These are phyloP conservation scores for Cataglyphis altisquamis DNA, from an alignment of 2,888 invertebrate species.

Conservation along the genomic window DNA sequence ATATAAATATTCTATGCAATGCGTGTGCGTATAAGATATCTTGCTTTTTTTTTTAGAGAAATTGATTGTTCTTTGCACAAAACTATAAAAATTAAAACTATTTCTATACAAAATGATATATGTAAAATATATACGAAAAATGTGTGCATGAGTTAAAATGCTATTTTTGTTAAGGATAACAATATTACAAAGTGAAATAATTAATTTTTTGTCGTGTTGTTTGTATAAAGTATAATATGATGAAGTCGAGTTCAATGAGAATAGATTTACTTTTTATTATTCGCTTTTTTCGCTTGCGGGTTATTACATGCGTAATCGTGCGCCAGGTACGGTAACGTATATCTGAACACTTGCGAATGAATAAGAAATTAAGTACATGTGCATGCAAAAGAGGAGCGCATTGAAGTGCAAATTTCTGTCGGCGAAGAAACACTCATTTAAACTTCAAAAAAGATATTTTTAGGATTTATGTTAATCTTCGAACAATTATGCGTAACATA, in stretches of 20 bases:
- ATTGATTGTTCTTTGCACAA: background rate
- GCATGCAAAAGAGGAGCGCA: conserved; percentile 46
- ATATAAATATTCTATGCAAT: background rate
- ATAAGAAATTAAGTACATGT: conserved; percentile 52
- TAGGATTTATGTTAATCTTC: conserved; percentile 50
- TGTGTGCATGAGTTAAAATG: background rate
- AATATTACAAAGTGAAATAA: background rate
- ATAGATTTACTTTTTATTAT: conserved; percentile 30
- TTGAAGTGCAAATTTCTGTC: conserved; percentile 50
- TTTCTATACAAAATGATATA: background rate
- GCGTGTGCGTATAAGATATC: background rate
- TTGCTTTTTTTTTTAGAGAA: background rate
- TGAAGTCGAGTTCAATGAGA: conserved; percentile 3
- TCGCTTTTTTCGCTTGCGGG: conserved; percentile 13
- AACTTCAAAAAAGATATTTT: conserved; percentile 41
- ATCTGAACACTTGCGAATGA: conserved; percentile 32
- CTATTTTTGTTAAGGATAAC: background rate
- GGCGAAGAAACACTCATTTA: conserved; percentile 34
- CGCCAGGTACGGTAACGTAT: conserved; percentile 43
- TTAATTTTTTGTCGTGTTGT: conserved; percentile 1
- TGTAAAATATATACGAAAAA: background rate
- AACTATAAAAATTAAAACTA: too few species aligned
- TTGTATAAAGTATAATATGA: background rate
- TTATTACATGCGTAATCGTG: conserved; percentile 46
- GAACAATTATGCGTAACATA: conserved; percentile 32